A percentile compares a stretch with the other conserved stretches of the same genome.
phyloP scores from a whole-genome alignment of 1,140 invertebrate genomes.

The Chlorops oryzae region DNA sequence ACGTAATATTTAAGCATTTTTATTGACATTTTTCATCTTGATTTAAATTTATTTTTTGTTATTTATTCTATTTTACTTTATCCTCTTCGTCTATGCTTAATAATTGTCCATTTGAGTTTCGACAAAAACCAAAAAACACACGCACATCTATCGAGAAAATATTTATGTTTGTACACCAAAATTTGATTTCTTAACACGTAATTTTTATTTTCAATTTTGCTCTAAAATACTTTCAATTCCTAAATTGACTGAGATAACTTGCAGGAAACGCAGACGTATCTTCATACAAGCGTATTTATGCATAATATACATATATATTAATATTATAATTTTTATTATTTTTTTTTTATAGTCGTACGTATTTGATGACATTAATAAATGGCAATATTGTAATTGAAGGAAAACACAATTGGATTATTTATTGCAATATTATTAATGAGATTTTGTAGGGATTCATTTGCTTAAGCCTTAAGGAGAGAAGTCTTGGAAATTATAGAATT shows the following conservation, averaged over 20 bases:
- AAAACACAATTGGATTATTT: too few relatives aligned
- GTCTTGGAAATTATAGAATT: too few relatives aligned
- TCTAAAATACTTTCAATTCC: conserved; percentile 16
- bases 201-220: background rate
- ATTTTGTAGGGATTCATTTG: too few relatives aligned
- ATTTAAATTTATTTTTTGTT: background rate
- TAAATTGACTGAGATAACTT: conserved; percentile 37
- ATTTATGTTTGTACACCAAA: background rate
- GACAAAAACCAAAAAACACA: too few relatives aligned
- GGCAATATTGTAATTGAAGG: too few relatives aligned
- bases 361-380: too few relatives aligned
- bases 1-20: background rate
- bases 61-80: background rate
- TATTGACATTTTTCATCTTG: background rate
- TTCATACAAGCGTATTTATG: background rate
- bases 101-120: background rate
- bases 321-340: background rate
- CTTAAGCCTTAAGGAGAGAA: too few relatives aligned
- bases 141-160: too few relatives aligned
- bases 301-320: background rate
- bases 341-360: background rate
- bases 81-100: background rate
- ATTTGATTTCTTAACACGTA: background rate
- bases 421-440: too few relatives aligned
- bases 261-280: background rate